Percentiles rank a stretch among this genome's conserved stretches.
Conservation (phyloP, 2,797 vertebrate genomes). For the Alcedo atthis region DNA sequence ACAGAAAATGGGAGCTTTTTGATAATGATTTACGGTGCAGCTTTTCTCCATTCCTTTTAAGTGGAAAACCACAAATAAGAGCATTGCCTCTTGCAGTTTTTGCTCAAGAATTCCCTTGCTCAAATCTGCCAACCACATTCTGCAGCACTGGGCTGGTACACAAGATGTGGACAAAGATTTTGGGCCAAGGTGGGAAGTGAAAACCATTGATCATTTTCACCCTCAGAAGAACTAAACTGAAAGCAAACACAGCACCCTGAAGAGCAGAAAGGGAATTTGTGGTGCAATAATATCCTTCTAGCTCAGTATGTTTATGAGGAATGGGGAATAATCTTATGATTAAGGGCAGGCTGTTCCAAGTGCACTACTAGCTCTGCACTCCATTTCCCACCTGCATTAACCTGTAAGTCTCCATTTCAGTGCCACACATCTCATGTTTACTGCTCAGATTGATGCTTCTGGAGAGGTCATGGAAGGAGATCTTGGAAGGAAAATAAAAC, state of each 20-base stretch:
- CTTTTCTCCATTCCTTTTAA: not conserved
- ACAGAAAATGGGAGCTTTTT: not conserved
- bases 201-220: not conserved
- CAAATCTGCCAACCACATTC: not conserved
- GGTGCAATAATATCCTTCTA: not conserved
- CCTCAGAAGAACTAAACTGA: not conserved
- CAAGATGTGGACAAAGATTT: rapidly evolving
- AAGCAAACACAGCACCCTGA: not conserved
- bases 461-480: not conserved
- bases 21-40: not conserved
- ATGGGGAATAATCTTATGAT: not conserved
- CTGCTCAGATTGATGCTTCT: not conserved
- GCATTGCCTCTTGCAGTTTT: not conserved
- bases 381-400: not conserved
- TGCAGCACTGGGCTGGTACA: not conserved
- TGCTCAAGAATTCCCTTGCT: not conserved
- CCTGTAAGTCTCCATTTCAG: not conserved
- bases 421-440: not conserved
- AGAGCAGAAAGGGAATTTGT: not conserved
- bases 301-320: not conserved
- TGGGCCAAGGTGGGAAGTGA: no score
- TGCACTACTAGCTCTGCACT: not conserved
- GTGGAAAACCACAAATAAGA: not conserved
- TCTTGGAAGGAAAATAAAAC: rapidly evolving
- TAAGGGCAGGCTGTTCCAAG: not conserved